phyloP scores from a whole-genome alignment of 2,113 vertebrate species.

The Oreotrochilus melanogaster region DNA sequence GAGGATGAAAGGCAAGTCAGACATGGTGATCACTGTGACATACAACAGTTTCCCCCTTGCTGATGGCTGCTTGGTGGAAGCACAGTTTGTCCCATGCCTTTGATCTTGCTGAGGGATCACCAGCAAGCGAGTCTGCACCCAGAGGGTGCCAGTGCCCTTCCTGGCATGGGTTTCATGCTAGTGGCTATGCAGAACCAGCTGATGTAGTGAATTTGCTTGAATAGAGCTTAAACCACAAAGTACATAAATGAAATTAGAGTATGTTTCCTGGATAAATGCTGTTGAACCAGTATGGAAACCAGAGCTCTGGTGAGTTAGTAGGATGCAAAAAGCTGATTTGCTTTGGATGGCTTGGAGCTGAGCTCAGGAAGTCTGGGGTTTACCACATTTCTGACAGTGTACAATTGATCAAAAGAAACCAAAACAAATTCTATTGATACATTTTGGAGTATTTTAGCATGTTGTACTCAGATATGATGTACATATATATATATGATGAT shows the following conservation, averaged over 20 bases:
- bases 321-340: neutral
- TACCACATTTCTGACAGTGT: neutral
- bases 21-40: neutral
- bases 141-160: neutral
- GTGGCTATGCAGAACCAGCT: neutral
- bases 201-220: neutral
- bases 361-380: neutral
- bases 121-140: neutral
- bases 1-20: neutral
- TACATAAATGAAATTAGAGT: neutral
- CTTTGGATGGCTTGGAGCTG: neutral
- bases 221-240: neutral
- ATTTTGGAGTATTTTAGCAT: neutral
- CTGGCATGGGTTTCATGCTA: neutral
- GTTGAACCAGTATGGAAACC: neutral
- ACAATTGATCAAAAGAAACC: neutral
- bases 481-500: too few species aligned
- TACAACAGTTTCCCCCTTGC: neutral
- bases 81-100: neutral
- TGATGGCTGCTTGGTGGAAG: neutral
- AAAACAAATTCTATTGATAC: neutral
- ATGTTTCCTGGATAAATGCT: neutral
- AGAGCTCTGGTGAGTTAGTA: neutral
- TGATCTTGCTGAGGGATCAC: neutral
- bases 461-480: neutral